Conservation (phyloP, 2,797 vertebrate genomes). For the Cheracebus regulus region DNA sequence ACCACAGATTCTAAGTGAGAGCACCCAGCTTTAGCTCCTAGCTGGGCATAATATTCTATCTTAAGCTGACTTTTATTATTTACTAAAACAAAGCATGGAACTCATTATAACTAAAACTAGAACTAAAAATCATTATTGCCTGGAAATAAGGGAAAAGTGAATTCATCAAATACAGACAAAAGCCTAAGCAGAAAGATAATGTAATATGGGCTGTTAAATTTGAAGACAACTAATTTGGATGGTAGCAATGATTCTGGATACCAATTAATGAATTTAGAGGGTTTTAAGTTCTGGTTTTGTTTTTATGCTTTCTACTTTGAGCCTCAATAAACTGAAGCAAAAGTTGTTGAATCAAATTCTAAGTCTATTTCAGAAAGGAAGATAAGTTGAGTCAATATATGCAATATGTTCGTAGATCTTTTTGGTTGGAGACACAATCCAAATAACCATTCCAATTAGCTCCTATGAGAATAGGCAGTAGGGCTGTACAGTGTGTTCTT, state of each 20-base stretch:
- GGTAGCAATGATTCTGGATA: background rate
- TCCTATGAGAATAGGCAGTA: background rate
- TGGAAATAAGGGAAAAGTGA: background rate
- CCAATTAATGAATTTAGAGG: background rate
- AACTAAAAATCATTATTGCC: background rate
- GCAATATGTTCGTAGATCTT: constrained; percentile 16
- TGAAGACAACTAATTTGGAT: constrained; percentile 19
- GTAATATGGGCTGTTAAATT: background rate
- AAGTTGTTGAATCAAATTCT: constrained; percentile 47
- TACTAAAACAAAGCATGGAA: background rate
- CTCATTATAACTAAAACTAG: background rate
- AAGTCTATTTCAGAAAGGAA: constrained; percentile 29
- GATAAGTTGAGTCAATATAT: background rate
- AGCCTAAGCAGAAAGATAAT: background rate
- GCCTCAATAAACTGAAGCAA: constrained; percentile 42
- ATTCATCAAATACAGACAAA: background rate
- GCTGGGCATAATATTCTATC: background rate
- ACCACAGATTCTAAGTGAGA: background rate
- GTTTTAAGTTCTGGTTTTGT: background rate
- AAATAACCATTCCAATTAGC: background rate
- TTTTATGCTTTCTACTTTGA: background rate
- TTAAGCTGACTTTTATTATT: background rate
- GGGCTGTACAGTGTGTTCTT: background rate
- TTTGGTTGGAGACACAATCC: background rate
- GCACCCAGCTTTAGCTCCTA: background rate